Evolutionary conservation across 2,113 vertebrate genomes (phyloP).

Genomic region (Haemorhous mexicanus): DNA sequence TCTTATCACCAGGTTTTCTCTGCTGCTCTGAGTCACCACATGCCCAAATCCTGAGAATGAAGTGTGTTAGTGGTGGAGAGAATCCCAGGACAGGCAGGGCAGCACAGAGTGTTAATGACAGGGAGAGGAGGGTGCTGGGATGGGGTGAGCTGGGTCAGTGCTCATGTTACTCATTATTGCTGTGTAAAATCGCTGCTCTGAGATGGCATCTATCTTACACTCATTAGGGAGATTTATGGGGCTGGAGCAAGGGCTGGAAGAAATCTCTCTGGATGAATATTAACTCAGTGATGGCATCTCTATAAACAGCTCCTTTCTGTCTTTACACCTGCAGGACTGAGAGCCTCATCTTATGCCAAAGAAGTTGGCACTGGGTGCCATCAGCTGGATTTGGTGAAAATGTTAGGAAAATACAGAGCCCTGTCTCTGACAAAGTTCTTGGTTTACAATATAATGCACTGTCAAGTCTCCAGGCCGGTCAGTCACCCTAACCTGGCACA

Average conservation of each 20-base stretch:
- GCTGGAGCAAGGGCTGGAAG: not conserved
- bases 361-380: not conserved
- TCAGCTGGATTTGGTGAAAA: not conserved
- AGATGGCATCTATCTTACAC: not conserved
- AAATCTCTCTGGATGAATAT: not conserved
- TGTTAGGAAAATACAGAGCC: not conserved
- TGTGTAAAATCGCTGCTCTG: not conserved
- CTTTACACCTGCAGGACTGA: not conserved
- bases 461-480: not conserved
- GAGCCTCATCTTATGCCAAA: not conserved
- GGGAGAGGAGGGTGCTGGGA: not conserved
- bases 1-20: conserved; percentile 35
- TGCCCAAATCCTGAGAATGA: conserved; percentile 23
- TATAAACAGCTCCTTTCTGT: not conserved
- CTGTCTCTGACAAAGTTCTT: not conserved
- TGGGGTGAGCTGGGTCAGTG: not conserved
- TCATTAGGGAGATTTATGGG: not conserved
- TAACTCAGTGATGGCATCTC: not conserved
- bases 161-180: not conserved
- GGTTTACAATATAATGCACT: not conserved
- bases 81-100: not conserved
- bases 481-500: not conserved
- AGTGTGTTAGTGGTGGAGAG: conserved; percentile 17
- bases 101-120: not conserved
- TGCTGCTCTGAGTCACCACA: conserved; percentile 20